Evolutionary conservation across 2,113 vertebrate species (phyloP).

Genomic region (Caranx melampygus): DNA sequence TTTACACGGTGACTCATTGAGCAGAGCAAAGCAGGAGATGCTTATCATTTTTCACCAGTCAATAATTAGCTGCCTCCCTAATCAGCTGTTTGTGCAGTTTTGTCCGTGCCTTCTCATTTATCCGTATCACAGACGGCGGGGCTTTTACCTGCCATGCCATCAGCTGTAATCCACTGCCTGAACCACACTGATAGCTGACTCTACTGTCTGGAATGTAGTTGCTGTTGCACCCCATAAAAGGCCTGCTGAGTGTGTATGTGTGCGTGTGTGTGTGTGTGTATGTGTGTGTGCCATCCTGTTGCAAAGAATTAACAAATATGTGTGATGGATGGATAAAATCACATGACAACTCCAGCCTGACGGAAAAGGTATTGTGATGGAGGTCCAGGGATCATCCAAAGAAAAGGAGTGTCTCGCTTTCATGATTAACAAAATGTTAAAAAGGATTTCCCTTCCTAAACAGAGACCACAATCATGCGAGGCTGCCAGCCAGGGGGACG

Average conservation of each 20-base stretch:
- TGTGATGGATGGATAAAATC: conserved; percentile 77
- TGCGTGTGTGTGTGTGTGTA: conserved; percentile 23
- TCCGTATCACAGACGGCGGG: conserved; percentile 25
- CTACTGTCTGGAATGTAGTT: conserved; percentile 48
- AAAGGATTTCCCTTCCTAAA: conserved; percentile 82
- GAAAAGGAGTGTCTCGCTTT: conserved; percentile 74
- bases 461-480: conserved; percentile 64
- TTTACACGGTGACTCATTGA: conserved; percentile 45
- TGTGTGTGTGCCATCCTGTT: conserved; percentile 54
- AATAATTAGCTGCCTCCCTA: conserved; percentile 76
- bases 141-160: conserved; percentile 61
- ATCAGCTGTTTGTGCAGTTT: conserved; percentile 72
- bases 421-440: conserved; percentile 79
- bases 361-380: conserved; percentile 76
- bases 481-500: conserved; percentile 48
- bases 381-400: conserved; percentile 76
- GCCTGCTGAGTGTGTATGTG: conserved; percentile 30
- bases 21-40: conserved; percentile 43
- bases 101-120: conserved; percentile 68
- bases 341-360: conserved; percentile 65
- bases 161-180: conserved; percentile 31
- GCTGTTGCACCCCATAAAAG: conserved; percentile 29
- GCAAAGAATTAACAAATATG: conserved; percentile 59
- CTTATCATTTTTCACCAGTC: conserved; percentile 71
- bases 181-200: conserved; percentile 33